These are phyloP conservation scores for Caenorhabditis drosophilae DNA, from an alignment of 2,888 invertebrate genomes.

Conservation along the genomic window DNA sequence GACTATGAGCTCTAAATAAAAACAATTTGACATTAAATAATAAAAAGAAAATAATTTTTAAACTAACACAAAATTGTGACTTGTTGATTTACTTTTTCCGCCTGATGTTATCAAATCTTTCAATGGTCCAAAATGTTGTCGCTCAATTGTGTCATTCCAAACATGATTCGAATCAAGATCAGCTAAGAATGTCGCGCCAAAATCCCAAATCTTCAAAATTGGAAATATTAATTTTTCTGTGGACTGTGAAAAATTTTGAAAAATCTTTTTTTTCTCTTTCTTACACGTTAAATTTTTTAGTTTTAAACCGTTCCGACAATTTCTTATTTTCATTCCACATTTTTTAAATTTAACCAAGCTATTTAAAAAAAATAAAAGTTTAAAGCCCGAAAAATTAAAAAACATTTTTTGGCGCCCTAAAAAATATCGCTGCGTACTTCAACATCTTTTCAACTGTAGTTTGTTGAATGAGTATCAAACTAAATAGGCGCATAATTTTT, in stretches of 20 bases:
- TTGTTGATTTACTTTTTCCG: constrained; percentile 54
- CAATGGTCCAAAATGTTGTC: constrained; percentile 61
- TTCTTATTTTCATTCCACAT: too few species aligned
- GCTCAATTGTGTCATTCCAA: constrained; percentile 57
- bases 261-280: neutral
- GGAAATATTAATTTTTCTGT: neutral
- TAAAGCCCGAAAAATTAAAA: neutral
- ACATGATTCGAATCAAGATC: constrained; percentile 49
- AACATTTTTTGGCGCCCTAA: neutral
- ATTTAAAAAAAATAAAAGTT: neutral
- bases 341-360: too few species aligned
- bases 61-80: constrained; percentile 56
- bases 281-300: too few species aligned
- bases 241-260: neutral
- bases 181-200: constrained; percentile 40
- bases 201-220: constrained; percentile 40
- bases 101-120: constrained; percentile 53
- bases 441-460: neutral
- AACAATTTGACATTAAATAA: constrained; percentile 1
- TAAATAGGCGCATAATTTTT: too few species aligned
- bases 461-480: too few species aligned
- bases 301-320: too few species aligned
- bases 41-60: too few species aligned
- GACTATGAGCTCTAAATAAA: constrained; percentile 16
- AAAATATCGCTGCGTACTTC: too few species aligned